Evolutionary conservation across 2,888 invertebrate species (phyloP), one percentile per base, ranked within the genome.

Genomic region (Leptopilina drosophilae): DNA sequence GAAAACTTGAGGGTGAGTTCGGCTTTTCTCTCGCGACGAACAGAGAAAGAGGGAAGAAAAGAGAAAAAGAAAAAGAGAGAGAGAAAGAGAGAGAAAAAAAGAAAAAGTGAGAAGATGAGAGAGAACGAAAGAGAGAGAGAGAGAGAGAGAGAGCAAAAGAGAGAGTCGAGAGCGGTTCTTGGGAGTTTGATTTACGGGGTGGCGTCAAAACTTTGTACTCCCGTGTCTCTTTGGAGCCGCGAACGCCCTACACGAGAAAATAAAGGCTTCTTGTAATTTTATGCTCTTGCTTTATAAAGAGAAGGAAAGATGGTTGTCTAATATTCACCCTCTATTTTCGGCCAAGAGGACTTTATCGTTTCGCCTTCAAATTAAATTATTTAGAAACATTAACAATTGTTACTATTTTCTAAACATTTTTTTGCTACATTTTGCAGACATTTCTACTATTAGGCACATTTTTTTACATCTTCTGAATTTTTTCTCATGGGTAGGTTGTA

Each of bases 121-220:
- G 8, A 42, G 42, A 42, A 7, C 6, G 7, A 42, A 9, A 49
- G 12, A 49, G 86, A 87, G 80, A 33, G 3, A 33, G 5, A 33
- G 33, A 5, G 5, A 26, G 3, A 26, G 3, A 26, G 33, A 33
- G 33, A 33, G 33, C 4, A 5, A 8, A 5, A 42, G 12, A 49
- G 49, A 49, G 86, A 87, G 81, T 81, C 80, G 84, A 86, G 86
- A 84, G 85, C 85, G 86, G 81, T 83, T 78, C 81, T 86, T 84
- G 79, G 79, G 75, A 76, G 82, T 80, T 86, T 91, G 91, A 91
- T 91, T 91, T 91, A 91, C 89, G 89, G 87, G 87, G 85, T 87
- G 87, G 84, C 89, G 88, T 91, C 90, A 89, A 90, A 91, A 91
- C 90, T 91, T 91, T 89, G 87, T 87, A 88, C 89, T 89, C 87